Base-by-base conservation (phyloP, 2,797 vertebrate genomes). In the Zenarchopterus dispar region DNA sequence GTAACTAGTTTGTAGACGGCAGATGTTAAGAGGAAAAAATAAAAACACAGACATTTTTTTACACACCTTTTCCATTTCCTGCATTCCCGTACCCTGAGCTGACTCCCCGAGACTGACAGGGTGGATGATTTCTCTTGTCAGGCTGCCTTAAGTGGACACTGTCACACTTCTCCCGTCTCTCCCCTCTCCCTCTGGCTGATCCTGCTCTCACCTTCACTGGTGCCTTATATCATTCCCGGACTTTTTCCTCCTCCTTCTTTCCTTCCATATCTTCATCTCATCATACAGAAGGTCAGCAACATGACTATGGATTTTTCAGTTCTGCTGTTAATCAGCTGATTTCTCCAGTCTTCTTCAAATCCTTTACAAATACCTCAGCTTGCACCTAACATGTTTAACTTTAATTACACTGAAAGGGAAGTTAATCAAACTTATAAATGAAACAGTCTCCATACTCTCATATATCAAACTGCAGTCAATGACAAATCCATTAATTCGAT, bases 91-190 rank as follows among this genome's bases (percentile, higher is more conserved):
- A 48, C 55, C 74, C 78, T 62, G 48, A 48, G 62, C 67, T 79
- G 83, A 80, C 71, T 86, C 36, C 19, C 24, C 5, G 45, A 74
- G 81, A 87, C 73, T 89, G 88, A 84, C 85, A 84, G 70, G 22
- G 70, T 73, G 63, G 70, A 86, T 86, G 84, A 88, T 86, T 80
- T 33, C 67, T 78, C 68, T 67, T 88, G 89, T 89, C 89, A 89
- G 82, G 75, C 62, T 42, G 73, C 77, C 76, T 84, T 86, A 81
- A 88, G 87, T 88, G 87, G 77, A 53, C 73, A 59, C 70, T 67
- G 75, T 78, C 86, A 81, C 77, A 69, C 65, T 64, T 63, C 45
- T 61, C 63, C 52, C 8, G 17, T 24, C 28, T 54, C 67, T 65
- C 70, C 33, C n/a, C 67, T 43, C 64, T 67, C 49, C 63, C 53